Evolutionary conservation across 2,113 vertebrate genomes (phyloP).

Genomic region (Nerophis ophidion): DNA sequence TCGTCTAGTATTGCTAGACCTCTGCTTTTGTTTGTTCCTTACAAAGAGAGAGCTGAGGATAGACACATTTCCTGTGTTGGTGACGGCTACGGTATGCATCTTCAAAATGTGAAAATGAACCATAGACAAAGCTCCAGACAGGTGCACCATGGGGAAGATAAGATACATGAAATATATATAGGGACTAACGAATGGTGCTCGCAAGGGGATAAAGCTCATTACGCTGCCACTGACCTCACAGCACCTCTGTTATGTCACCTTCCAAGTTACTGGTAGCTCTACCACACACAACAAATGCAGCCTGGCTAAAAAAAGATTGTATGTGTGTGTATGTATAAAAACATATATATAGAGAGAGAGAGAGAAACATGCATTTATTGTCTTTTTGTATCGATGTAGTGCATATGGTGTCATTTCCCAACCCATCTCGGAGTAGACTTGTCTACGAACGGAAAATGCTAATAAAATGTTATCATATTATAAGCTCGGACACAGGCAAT

Average conservation of each 20-base stretch:
- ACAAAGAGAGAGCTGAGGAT: not conserved
- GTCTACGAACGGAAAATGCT: no score
- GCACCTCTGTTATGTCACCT: conserved; percentile 20
- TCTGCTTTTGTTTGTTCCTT: not conserved
- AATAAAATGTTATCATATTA: no score
- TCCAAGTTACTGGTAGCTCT: not conserved
- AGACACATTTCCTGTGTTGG: not conserved
- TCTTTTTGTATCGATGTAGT: no score
- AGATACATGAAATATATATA: conserved; percentile 52
- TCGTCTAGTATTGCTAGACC: no score
- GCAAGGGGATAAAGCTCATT: conserved; percentile 8
- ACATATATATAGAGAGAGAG: no score
- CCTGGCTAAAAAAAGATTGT: not conserved
- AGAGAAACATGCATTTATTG: no score
- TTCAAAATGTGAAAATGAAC: conserved; percentile 38
- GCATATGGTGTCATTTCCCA: no score
- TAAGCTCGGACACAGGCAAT: no score
- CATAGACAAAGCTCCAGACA: conserved; percentile 17
- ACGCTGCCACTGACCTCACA: conserved; percentile 17
- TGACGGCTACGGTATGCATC: not conserved
- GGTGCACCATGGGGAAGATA: conserved; percentile 18
- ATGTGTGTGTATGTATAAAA: no score
- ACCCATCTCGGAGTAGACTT: no score
- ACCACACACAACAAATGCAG: not conserved
- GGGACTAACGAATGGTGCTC: conserved; percentile 8